These are phyloP conservation scores for Schizaphis graminum DNA, from an alignment of 2,888 invertebrate genomes.

Conservation along the genomic window DNA sequence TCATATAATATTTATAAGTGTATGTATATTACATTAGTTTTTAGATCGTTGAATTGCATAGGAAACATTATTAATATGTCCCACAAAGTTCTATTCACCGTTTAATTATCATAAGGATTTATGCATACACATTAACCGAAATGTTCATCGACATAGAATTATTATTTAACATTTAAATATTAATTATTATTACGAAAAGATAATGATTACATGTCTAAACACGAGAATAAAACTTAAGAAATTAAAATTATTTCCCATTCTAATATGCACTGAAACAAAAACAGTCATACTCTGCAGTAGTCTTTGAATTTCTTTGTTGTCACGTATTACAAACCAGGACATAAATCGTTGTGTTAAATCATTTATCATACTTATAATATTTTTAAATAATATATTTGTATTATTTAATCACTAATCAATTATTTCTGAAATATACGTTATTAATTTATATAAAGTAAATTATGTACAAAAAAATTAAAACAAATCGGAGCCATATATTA, in stretches of 20 bases:
- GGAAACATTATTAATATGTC: neutral
- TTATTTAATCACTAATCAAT: neutral
- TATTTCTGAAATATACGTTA: neutral
- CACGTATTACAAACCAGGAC: neutral
- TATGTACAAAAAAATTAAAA: neutral
- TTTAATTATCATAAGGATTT: slow-evolving; percentile 45
- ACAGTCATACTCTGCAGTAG: neutral
- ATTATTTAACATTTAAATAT: slow-evolving; percentile 49
- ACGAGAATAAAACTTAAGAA: neutral
- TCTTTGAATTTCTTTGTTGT: neutral
- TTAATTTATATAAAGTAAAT: neutral
- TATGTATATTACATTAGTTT: neutral
- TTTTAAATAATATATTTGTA: neutral
- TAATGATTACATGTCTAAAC: slow-evolving; percentile 1
- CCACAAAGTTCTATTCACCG: neutral
- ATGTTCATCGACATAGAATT: slow-evolving; percentile 13
- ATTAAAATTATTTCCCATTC: slow-evolving; percentile 12
- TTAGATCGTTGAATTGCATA: slow-evolving; percentile 41
- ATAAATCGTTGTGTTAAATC: neutral
- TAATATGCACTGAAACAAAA: neutral
- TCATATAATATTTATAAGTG: neutral
- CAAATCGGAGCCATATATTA: neutral
- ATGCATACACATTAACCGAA: slow-evolving; percentile 47
- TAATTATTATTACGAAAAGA: slow-evolving; percentile 28
- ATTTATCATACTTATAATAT: neutral